Evolutionary conservation across 2,113 vertebrate genomes (phyloP).

Genomic region (Hemicordylus capensis): DNA sequence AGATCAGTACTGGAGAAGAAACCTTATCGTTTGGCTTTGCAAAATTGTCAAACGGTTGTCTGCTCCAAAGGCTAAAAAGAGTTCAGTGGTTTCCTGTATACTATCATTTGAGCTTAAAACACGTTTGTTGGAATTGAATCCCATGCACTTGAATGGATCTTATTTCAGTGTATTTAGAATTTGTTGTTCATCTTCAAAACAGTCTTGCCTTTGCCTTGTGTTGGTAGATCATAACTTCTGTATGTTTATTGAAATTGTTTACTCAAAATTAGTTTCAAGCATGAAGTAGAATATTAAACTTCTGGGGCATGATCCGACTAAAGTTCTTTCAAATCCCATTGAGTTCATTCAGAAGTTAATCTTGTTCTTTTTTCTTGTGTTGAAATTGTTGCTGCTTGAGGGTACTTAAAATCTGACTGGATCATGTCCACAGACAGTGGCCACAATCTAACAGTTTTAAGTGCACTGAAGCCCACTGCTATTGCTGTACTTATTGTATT

Average conservation of each 20-base stretch:
- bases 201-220: neutral
- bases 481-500: neutral
- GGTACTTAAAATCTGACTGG: neutral
- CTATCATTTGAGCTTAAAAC: neutral
- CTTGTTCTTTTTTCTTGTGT: neutral
- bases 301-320: neutral
- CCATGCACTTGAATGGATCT: neutral
- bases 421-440: no score
- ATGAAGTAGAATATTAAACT: neutral
- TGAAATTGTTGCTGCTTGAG: neutral
- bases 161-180: neutral
- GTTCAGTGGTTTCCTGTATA: neutral
- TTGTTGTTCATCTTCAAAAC: neutral
- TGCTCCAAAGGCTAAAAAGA: neutral
- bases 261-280: neutral
- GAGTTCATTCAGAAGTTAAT: neutral
- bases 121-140: neutral
- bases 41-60: neutral
- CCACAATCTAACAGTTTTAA: neutral
- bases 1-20: neutral
- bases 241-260: neutral
- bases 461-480: neutral
- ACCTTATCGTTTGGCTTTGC: neutral
- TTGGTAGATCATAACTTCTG: no score
- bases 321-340: neutral